Evolutionary conservation across 2,888 invertebrate genomes (phyloP).

Genomic region (Heliconius ismenius): DNA sequence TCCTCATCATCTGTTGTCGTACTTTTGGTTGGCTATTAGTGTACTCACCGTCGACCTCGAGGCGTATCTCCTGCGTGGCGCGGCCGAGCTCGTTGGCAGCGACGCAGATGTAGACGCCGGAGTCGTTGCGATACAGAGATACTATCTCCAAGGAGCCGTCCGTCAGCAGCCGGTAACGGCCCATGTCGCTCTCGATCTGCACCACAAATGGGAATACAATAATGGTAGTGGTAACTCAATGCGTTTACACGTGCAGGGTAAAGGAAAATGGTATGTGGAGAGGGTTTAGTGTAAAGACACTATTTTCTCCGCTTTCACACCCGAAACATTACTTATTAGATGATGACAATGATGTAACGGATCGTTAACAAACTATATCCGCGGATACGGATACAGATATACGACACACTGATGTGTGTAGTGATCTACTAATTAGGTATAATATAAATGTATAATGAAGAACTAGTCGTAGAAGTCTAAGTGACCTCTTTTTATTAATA

Average conservation of each 20-base stretch:
- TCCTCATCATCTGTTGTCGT: not conserved
- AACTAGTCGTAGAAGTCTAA: too few species aligned
- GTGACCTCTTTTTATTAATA: too few species aligned
- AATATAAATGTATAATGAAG: too few species aligned
- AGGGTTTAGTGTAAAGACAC: not conserved
- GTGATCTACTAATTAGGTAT: too few species aligned
- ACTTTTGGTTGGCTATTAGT: not conserved
- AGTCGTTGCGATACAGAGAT: conserved; percentile 89
- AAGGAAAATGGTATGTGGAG: not conserved
- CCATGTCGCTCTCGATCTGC: conserved; percentile 88
- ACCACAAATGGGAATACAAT: not conserved
- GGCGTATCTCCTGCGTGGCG: conserved; percentile 85
- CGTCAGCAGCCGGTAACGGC: conserved; percentile 86
- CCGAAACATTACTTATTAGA: too few species aligned
- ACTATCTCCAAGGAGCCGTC: conserved; percentile 92
- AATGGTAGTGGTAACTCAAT: not conserved
- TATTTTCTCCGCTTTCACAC: not conserved
- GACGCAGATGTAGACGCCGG: conserved; percentile 92
- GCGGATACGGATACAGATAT: too few species aligned
- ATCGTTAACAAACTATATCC: too few species aligned
- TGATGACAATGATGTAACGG: too few species aligned
- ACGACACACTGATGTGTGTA: too few species aligned
- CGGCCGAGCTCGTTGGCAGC: conserved; percentile 90
- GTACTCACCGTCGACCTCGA: conserved; percentile 88
- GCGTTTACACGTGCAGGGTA: not conserved